These are phyloP conservation scores for Plumapathes pennacea DNA, from an alignment of 92 coral and sea anemone genomes.

Conservation along the genomic window DNA sequence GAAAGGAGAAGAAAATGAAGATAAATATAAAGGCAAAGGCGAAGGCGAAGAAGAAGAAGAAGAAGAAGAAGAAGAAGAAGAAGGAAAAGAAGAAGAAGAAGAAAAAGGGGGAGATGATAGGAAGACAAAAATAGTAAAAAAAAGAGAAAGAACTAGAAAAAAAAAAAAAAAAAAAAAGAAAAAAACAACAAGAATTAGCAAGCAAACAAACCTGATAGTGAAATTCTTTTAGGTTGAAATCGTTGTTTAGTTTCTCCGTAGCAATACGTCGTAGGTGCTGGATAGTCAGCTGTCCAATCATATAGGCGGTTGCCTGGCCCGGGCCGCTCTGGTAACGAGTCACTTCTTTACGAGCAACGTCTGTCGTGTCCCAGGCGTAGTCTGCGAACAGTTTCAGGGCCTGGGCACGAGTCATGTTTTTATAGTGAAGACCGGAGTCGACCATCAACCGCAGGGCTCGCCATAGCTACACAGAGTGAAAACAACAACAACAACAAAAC, in stretches of 20 bases:
- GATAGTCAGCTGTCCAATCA: constrained; percentile 70
- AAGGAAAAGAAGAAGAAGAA: too few species aligned
- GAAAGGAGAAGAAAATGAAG: too few species aligned
- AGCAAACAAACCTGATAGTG: constrained; percentile 78
- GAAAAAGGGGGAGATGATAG: too few species aligned
- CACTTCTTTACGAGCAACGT: constrained; percentile 72
- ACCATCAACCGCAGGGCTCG: constrained; percentile 83
- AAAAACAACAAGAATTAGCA: background rate
- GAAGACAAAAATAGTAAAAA: too few species aligned
- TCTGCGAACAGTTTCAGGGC: constrained; percentile 70
- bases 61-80: too few species aligned
- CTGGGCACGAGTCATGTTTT: constrained; percentile 65
- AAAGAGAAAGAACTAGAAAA: too few species aligned
- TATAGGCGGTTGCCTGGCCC: constrained; percentile 75
- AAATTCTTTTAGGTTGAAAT: constrained; percentile 58
- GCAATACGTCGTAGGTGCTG: constrained; percentile 45
- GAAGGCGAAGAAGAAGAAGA: too few species aligned
- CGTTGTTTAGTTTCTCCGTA: constrained; percentile 20
- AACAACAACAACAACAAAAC: background rate
- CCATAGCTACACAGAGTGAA: constrained; percentile 58
- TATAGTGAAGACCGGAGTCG: constrained; percentile 88
- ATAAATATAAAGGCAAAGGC: too few species aligned
- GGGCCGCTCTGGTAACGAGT: constrained; percentile 79
- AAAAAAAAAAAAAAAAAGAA: background rate
- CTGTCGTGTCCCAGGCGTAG: constrained; percentile 94